Evolutionary conservation across 2,888 invertebrate species (phyloP), one percentile per base, ranked within the genome.

Genomic region (Pammene aurita): DNA sequence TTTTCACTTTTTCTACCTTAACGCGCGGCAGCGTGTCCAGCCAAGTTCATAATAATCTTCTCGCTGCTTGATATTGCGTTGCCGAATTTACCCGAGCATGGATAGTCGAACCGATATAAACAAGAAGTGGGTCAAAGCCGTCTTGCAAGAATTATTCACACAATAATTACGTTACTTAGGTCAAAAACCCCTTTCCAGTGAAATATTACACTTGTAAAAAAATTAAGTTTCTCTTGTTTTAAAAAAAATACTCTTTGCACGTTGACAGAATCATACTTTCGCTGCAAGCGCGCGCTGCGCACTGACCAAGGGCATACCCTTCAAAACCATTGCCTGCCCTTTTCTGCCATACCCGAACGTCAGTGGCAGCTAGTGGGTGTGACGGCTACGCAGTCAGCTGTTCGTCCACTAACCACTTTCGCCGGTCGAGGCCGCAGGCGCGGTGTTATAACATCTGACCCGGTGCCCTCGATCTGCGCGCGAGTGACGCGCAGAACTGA

Each of bases 401-500:
- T 26, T 62, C 50, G 52, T 13, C 16, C 16, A 57, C 56, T 41
- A 50, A 50, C 60, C 62, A 70, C 71, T 70, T 70, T 72, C 70
- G 58, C 67, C 60, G 67, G 48, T 52, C 60, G 61, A 44, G 60
- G 60, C 38, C 65, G 65, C 58, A 13, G 48, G 57, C 26, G 38
- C 44, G 18, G 18, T 61, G 48, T 52, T 62, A 62, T 62, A 62
- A 62, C 62, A 62, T 62, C 62, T 62, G 67, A 63, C 67, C 67
- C 67, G 50, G 16, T 67, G 62, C 48, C 67, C 67, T 34, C 56
- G 62, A 42, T 67, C 35, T 38, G 66, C 66, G 58, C 50, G 42
- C 18, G 61, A 42, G 67, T 67, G 67, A 67, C 67, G 67, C 67
- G 62, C 67, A 42, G 42, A 56, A 62, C 67, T 67, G 62, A 67